Conservation (phyloP, 64 coral and sea anemone genomes). For the Montipora foliosa region DNA sequence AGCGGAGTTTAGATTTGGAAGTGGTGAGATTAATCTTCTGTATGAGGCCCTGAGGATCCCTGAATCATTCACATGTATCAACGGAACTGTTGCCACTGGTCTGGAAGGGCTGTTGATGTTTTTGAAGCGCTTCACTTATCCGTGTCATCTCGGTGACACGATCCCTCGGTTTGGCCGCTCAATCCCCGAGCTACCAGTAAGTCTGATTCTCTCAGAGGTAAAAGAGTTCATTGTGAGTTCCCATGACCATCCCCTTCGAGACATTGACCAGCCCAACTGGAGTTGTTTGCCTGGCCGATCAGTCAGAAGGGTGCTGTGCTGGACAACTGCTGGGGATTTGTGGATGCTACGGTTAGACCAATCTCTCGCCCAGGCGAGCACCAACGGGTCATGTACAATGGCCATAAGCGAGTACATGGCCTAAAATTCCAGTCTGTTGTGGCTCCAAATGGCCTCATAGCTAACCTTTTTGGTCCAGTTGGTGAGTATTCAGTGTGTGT, state of each 20-base stretch:
- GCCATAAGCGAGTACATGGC: constrained; percentile 3
- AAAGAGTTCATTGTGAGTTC: not conserved
- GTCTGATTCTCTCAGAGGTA: constrained; percentile 10
- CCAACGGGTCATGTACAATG: constrained; percentile 5
- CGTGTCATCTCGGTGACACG: no score
- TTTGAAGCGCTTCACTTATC: not conserved
- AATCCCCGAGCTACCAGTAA: constrained; percentile 6
- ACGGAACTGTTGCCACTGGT: not conserved
- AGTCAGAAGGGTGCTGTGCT: constrained; percentile 2
- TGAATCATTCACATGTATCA: no score
- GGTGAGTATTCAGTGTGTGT: constrained; percentile 24
- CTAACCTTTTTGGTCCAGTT: constrained; percentile 10
- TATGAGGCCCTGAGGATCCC: no score
- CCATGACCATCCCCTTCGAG: constrained; percentile 20
- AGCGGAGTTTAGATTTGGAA: no score
- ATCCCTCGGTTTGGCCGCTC: not conserved
- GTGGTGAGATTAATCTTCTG: no score
- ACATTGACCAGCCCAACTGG: constrained; percentile 1
- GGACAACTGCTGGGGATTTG: not conserved
- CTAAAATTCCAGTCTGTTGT: constrained; percentile 17
- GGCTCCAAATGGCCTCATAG: constrained; percentile 27
- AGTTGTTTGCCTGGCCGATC: constrained; percentile 6
- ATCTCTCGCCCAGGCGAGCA: not conserved
- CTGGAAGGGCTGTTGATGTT: constrained; percentile 27
- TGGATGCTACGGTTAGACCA: no score